Base-by-base conservation (phyloP, 2,797 vertebrate genomes). In the Mastacembelus armatus region DNA sequence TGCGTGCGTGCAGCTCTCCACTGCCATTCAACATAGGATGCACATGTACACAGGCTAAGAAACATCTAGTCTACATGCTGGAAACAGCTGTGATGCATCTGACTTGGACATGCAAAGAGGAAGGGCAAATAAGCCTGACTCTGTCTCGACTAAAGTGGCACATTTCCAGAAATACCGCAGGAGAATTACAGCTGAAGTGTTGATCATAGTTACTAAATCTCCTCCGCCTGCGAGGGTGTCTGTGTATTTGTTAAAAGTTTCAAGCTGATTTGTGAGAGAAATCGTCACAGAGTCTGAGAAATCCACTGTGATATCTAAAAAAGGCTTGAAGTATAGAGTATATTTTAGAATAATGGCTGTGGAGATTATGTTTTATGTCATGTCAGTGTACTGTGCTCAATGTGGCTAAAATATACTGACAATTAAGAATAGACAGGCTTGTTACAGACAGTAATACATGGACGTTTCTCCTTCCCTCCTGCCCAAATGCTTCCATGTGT, bases 81-180 rank as follows among this genome's bases (percentile, higher is more conserved):
- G 66, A 77, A 77, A 84, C 45, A 65, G 36, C 21, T 24, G 66
- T 21, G 57, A 59, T 62, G 48, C 27, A 36, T 56, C 47, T 43
- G 33, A 35, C 40, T 24, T 15, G 38, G 30, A 63, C n/a, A 18
- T 49, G 38, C 29, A 50, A 76, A 49, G 62, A 70, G 71, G 68
- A 85, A 84, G 66, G 48, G 35, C 27, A 39, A 30, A 80, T 52
- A 49, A 60, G 80, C 42, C 49, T 14, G 59, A 29, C 58, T 68
- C 27, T 48, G 66, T 74, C 69, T 64, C 10, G 10, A 24, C 72
- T 56, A 29, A 58, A 64, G 68, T 57, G 57, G 50, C 78, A 4
- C n/a, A 26, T 69, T 75, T 77, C 78, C 80, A 78, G 47, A 78
- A 86, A 85, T 85, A 84, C 71, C 69, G 58, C 32, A 24, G 59